Percentiles rank a stretch among this genome's conserved stretches.
These are phyloP conservation scores for Uromys caudimaculatus DNA, from an alignment of 2,797 vertebrate species.

Conservation along the genomic window DNA sequence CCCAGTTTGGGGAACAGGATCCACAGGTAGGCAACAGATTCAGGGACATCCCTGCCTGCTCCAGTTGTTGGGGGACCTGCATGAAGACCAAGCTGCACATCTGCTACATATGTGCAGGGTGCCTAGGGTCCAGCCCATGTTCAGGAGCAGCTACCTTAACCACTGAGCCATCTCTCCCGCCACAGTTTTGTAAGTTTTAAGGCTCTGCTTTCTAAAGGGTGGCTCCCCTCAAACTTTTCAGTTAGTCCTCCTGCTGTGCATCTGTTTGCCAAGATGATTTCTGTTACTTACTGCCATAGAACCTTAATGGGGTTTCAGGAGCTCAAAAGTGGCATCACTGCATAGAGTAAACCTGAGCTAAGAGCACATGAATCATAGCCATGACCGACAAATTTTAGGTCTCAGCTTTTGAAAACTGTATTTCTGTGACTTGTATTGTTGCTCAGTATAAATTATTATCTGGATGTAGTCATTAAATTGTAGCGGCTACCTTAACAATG, in stretches of 20 bases:
- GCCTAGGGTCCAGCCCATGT: not conserved
- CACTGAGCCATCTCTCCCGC: too few relatives aligned
- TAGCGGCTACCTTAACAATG: not conserved
- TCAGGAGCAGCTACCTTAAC: not conserved
- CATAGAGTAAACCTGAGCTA: not conserved
- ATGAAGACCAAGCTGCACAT: not conserved
- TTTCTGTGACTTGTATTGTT: not conserved
- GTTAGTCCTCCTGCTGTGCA: not conserved
- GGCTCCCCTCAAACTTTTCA: not conserved
- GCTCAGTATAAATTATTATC: not conserved
- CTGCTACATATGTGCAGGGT: not conserved
- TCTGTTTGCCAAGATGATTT: not conserved
- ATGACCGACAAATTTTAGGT: not conserved
- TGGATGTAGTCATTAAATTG: not conserved
- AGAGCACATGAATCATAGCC: not conserved
- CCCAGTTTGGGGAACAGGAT: not conserved
- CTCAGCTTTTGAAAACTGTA: conserved; percentile 27
- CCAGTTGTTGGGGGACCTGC: not conserved
- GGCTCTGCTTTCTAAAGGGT: conserved; percentile 25
- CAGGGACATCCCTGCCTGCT: not conserved
- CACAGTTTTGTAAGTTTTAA: not conserved
- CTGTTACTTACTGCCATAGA: not conserved
- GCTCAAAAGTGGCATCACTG: not conserved
- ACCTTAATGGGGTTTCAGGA: not conserved
- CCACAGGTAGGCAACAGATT: not conserved